Evolutionary conservation across 2,113 vertebrate genomes (phyloP), one percentile per base, ranked within the genome.

Genomic region (Pteronura brasiliensis): DNA sequence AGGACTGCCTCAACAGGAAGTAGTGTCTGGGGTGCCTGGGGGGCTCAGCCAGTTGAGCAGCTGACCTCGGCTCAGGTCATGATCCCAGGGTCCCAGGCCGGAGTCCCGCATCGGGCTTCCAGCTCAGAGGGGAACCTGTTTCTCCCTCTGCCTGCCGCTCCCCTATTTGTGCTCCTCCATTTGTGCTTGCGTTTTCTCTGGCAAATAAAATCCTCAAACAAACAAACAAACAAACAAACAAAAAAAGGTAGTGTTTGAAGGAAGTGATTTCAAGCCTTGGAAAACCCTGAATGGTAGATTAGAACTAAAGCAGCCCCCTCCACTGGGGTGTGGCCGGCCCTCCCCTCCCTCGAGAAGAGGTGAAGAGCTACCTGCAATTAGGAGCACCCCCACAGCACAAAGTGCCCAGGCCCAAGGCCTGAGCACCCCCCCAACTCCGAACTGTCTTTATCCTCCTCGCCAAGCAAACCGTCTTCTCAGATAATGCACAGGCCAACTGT

Each of bases 401-500:
- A 92, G 74, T 13, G n/a, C 93, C 77, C 65, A 49, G n/a, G 29
- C 74, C 59, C 47, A 49, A 20, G 36, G 29, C 44, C 44, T 14
- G 25, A 49, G 31, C 92, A 77, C 96, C 82, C 67, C 42, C 42
- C 15, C 72, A 47, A 2, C 27, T 76, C 72, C 44, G 21, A 97
- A 93, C 77, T 88, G 42, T 92, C 79, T 81, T 96, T 95, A 92
- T 87, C 88, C 94, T 92, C 34, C 31, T 13, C 11, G 67, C 94
- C 94, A 90, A 93, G 95, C 95, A 96, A 97, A 97, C 84, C 67
- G 29, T 90, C 96, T 87, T 76, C 94, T 90, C 84, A 83, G 94
- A 97, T 96, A 97, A 98, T 74, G 94, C 84, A 93, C 96, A 98
- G 96, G 98, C 96, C 96, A 98, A 96, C 84, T 29, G 59, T 12